A percentile compares a stretch with the other conserved stretches of the same genome.
phyloP scores from a whole-genome alignment of 2,888 invertebrate genomes.

The Lasioglossum morio region DNA sequence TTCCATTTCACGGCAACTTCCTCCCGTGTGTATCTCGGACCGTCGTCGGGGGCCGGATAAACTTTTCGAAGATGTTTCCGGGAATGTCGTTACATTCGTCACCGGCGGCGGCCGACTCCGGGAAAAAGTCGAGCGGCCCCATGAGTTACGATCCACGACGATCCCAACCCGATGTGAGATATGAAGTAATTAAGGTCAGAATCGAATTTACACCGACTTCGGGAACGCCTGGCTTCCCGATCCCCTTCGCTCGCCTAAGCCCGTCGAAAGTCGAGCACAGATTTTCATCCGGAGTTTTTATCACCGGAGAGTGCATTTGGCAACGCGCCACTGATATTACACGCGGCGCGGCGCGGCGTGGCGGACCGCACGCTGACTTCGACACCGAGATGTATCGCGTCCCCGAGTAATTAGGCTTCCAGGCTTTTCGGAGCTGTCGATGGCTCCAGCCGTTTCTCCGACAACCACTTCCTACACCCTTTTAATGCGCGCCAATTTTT shows the following conservation, averaged over 20 bases:
- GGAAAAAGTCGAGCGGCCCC: background rate
- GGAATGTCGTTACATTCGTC: slow-evolving; percentile 47
- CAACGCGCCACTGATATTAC: slow-evolving; percentile 41
- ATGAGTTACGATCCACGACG: slow-evolving; percentile 14
- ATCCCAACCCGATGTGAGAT: slow-evolving; percentile 10
- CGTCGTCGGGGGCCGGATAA: slow-evolving; percentile 34
- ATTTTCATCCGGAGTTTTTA: slow-evolving; percentile 34
- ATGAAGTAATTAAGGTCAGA: slow-evolving; percentile 39
- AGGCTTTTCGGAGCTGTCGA: background rate
- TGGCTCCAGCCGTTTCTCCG: background rate
- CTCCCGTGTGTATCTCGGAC: slow-evolving; percentile 33
- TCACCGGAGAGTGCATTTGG: slow-evolving; percentile 41
- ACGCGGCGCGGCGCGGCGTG: slow-evolving; percentile 19
- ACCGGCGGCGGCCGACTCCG: background rate
- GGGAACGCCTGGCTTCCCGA: background rate
- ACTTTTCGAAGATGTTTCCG: slow-evolving; percentile 41
- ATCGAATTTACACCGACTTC: slow-evolving; percentile 10
- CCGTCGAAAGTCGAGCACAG: background rate
- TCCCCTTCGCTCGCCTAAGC: background rate
- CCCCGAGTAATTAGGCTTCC: slow-evolving; percentile 49
- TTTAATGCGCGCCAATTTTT: background rate
- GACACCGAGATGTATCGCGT: slow-evolving; percentile 22
- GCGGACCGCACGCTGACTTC: background rate
- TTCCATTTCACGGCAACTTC: slow-evolving; percentile 61
- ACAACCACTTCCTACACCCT: background rate